Percentiles rank a stretch among this genome's conserved stretches.
phyloP scores from a whole-genome alignment of 2,888 invertebrate genomes.

The Arrhopalites spinosus region DNA sequence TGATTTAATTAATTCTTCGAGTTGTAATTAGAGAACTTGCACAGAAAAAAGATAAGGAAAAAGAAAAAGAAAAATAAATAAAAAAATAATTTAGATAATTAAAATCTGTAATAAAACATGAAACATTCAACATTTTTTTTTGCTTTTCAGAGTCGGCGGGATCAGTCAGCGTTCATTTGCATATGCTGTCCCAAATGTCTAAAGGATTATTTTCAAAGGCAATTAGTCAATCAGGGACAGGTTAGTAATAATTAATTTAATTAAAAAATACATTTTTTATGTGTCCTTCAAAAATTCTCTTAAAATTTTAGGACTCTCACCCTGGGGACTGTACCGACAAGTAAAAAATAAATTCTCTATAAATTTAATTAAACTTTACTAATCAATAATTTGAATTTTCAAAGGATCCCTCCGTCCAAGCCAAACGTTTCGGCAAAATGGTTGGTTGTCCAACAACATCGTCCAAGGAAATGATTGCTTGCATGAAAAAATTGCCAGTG shows the following conservation, averaged over 20 bases:
- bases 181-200: background rate
- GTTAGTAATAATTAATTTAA: background rate
- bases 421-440: background rate
- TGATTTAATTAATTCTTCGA: background rate
- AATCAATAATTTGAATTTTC: background rate
- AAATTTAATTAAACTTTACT: background rate
- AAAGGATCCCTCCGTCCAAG: background rate
- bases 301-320: background rate
- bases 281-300: background rate
- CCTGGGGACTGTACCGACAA: background rate
- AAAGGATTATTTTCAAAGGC: background rate
- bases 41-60: too few relatives aligned
- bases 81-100: background rate
- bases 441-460: background rate
- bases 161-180: background rate
- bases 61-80: too few relatives aligned
- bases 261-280: background rate
- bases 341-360: background rate
- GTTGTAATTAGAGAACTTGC: too few relatives aligned
- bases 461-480: background rate
- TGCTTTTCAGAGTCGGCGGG: background rate
- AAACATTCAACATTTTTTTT: background rate
- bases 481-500: background rate
- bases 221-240: background rate
- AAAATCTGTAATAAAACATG: background rate